These are phyloP conservation scores for Drosophila guanche DNA, from an alignment of 1,140 invertebrate species.

Conservation along the genomic window DNA sequence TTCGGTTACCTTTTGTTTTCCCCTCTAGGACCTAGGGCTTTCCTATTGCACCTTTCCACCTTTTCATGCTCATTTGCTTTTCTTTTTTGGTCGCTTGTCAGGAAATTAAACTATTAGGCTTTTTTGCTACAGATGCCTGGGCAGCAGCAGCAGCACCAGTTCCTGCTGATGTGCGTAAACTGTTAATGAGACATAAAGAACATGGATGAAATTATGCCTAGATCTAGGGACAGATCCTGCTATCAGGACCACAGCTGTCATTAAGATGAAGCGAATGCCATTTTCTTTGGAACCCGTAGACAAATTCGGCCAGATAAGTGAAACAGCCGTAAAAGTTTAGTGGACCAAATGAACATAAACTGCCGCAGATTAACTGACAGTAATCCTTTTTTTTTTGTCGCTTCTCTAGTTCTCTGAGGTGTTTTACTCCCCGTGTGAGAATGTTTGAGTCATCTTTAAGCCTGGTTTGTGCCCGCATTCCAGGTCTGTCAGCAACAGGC, in stretches of 20 bases:
- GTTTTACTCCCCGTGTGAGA: constrained; percentile 10
- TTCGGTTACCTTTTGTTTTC: constrained; percentile 50
- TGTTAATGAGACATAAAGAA: constrained; percentile 74
- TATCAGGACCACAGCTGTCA: constrained; percentile 43
- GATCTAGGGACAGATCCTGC: constrained; percentile 16
- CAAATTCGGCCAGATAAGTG: constrained; percentile 59
- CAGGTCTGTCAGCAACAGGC: constrained; percentile 71
- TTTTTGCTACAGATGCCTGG: constrained; percentile 21
- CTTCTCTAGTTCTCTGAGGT: constrained; percentile 10
- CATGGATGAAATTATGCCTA: constrained; percentile 52
- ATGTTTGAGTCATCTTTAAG: no score
- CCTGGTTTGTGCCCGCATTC: constrained; percentile 6
- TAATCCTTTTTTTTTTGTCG: constrained; percentile 39
- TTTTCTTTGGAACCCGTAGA: constrained; percentile 44
- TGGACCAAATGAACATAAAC: constrained; percentile 72
- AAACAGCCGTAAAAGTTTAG: constrained; percentile 68
- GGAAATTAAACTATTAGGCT: constrained; percentile 76
- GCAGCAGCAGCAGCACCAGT: background rate
- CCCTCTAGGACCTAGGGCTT: constrained; percentile 25
- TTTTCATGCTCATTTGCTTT: constrained; percentile 18
- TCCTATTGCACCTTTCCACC: background rate
- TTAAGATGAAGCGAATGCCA: constrained; percentile 47
- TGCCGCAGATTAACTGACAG: constrained; percentile 66
- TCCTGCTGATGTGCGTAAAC: constrained; percentile 50
- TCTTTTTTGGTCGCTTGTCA: constrained; percentile 27